Base-by-base conservation (phyloP, 2,797 vertebrate genomes). In the Syngnathus acus region DNA sequence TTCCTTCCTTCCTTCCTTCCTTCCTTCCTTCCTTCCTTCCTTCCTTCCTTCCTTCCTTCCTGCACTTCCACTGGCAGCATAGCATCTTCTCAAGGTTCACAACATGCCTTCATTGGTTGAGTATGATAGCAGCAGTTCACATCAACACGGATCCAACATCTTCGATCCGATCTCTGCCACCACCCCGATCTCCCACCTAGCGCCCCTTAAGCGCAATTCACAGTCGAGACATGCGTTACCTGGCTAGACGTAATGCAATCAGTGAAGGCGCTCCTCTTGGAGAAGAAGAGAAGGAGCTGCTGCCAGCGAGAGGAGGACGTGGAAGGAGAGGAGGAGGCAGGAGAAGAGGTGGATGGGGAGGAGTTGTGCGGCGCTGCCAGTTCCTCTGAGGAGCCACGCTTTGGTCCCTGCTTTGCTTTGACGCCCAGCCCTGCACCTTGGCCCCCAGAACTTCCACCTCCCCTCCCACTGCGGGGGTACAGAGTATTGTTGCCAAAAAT, bases 401-500 rank as follows among this genome's bases (percentile, higher is more conserved):
- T 95, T 80, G 95, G 91, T 87, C 94, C 95, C 65, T 90, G 90
- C 89, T 94, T 97, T 81, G 91, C 94, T 82, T 95, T 97, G 81
- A 92, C 89, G 84, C 94, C 95, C 78, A 76, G 75, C 23, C 89
- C 90, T 47, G 90, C 89, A 76, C 92, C 86, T 65, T 84, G 85
- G 80, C 77, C 76, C 65, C 82, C 84, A 0, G 89, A 78, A 21
- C 80, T 45, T 72, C 90, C 86, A 50, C 90, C 84, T 66, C 76
- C 91, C 82, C 95, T 91, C 65, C 81, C 93, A 78, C 92, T 91
- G 45, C 94, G 95, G 75, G 95, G 93, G 91, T 95, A 95, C 68
- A 96, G 88, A 73, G 95, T 95, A 92, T 96, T 98, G 92, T 98
- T 98, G 80, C 96, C 96, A 63, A 98, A 98, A 90, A 98, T 98